Conservation (phyloP, 1,140 invertebrate genomes). For the Calephelis nemesis region DNA sequence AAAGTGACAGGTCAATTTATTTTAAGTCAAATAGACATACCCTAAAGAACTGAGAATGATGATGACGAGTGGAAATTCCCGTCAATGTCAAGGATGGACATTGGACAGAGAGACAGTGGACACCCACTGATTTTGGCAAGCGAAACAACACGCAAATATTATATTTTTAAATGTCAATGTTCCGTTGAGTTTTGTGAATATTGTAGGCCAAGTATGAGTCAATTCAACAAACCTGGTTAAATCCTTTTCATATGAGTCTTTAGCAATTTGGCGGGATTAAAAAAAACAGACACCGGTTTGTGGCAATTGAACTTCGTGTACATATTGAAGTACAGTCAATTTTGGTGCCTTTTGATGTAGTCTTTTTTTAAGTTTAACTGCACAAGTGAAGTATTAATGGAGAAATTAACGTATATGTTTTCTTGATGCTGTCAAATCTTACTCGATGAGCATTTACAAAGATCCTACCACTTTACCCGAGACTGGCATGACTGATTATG, state of each 20-base stretch:
- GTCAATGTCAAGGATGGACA: slow-evolving; percentile 11
- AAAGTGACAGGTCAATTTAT: too few relatives aligned
- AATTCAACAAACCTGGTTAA: background rate
- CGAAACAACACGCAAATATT: slow-evolving; percentile 11
- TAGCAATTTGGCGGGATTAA: background rate
- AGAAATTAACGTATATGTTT: too few relatives aligned
- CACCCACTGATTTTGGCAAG: slow-evolving; percentile 14
- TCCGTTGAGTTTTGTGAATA: slow-evolving; percentile 3
- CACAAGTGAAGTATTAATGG: too few relatives aligned
- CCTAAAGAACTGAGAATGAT: background rate
- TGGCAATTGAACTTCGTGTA: too few relatives aligned
- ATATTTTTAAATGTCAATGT: slow-evolving; percentile 17
- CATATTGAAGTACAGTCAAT: too few relatives aligned
- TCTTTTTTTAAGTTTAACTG: too few relatives aligned
- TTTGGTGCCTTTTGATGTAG: background rate
- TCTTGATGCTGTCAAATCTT: too few relatives aligned
- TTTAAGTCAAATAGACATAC: too few relatives aligned
- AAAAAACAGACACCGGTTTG: too few relatives aligned
- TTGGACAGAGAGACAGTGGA: slow-evolving; percentile 3
- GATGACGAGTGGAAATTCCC: background rate
- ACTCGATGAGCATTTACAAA: too few relatives aligned
- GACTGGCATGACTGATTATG: too few relatives aligned
- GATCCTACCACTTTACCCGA: too few relatives aligned
- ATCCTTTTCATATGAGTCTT: background rate
- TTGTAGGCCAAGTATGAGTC: background rate